Evolutionary conservation across 2,888 invertebrate species (phyloP).

Genomic region (Epinotia nisella): DNA sequence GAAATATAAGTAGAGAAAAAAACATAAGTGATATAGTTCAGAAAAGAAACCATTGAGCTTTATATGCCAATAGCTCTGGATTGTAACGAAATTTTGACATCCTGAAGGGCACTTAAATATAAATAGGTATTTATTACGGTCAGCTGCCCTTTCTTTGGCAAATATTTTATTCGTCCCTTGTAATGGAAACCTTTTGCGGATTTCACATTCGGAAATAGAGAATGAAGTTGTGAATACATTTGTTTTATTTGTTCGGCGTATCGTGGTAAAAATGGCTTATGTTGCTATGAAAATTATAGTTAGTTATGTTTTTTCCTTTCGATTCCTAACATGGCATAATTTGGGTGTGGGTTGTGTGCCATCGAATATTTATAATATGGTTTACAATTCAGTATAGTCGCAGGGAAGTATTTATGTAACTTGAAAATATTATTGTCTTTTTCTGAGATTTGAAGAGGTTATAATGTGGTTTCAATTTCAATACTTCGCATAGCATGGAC

Average conservation of each 20-base stretch:
- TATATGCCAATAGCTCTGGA: conserved; percentile 8
- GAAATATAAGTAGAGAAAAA: neutral
- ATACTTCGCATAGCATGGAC: no score
- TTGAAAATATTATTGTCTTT: neutral
- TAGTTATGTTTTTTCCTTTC: neutral
- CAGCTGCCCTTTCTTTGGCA: conserved; percentile 36
- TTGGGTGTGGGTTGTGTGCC: conserved; percentile 8
- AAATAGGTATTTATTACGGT: conserved; percentile 45
- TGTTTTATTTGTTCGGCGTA: conserved; percentile 24
- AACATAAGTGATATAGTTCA: neutral
- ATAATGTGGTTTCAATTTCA: no score
- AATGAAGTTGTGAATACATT: conserved; percentile 36
- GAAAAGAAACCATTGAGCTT: neutral
- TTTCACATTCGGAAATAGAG: conserved; percentile 34
- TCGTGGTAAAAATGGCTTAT: neutral
- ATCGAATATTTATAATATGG: conserved; percentile 13
- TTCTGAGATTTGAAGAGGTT: no score
- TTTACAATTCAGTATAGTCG: neutral
- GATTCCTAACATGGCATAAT: neutral
- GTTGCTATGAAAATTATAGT: neutral
- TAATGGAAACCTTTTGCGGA: conserved; percentile 44
- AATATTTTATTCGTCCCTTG: conserved; percentile 39
- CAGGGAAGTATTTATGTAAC: neutral
- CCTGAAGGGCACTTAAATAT: conserved; percentile 35
- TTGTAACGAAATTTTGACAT: conserved; percentile 29